phyloP scores from a whole-genome alignment of 2,113 vertebrate species.

The Piliocolobus tephrosceles region DNA sequence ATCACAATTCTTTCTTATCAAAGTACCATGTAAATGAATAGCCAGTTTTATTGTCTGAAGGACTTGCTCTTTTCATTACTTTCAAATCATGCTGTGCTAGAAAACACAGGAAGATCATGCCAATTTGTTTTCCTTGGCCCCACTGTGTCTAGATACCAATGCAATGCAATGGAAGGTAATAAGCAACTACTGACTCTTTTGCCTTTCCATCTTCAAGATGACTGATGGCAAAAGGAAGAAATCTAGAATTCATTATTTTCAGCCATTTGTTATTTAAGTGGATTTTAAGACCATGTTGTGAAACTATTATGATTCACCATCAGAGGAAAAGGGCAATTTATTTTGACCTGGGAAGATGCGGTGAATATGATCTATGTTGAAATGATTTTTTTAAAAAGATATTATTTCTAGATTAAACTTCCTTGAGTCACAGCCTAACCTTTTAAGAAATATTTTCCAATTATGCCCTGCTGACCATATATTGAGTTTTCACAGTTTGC shows the following conservation, averaged over 20 bases:
- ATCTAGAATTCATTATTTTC: not conserved
- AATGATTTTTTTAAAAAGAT: not conserved
- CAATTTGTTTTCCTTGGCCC: not conserved
- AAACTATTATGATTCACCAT: not conserved
- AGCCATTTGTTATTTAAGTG: constrained; percentile 6
- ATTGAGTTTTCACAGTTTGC: constrained; percentile 53
- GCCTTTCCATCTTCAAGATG: constrained; percentile 23
- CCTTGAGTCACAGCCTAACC: not conserved
- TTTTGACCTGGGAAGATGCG: constrained; percentile 1
- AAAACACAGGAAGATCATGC: not conserved
- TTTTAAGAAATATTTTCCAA: not conserved
- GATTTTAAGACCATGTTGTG: not conserved
- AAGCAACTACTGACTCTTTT: not conserved
- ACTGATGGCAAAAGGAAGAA: constrained; percentile 31
- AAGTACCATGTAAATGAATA: not conserved
- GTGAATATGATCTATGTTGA: not conserved
- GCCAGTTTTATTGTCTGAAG: not conserved
- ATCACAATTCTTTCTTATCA: not conserved
- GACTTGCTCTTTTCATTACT: constrained; percentile 8
- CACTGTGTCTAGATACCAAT: not conserved
- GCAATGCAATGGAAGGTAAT: not conserved
- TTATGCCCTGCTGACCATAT: constrained; percentile 3
- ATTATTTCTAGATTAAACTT: constrained; percentile 39
- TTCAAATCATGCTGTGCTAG: not conserved
- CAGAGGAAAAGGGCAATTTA: not conserved